Conservation (phyloP, 2,113 vertebrate species). For the Neolamprologus falcicula region DNA sequence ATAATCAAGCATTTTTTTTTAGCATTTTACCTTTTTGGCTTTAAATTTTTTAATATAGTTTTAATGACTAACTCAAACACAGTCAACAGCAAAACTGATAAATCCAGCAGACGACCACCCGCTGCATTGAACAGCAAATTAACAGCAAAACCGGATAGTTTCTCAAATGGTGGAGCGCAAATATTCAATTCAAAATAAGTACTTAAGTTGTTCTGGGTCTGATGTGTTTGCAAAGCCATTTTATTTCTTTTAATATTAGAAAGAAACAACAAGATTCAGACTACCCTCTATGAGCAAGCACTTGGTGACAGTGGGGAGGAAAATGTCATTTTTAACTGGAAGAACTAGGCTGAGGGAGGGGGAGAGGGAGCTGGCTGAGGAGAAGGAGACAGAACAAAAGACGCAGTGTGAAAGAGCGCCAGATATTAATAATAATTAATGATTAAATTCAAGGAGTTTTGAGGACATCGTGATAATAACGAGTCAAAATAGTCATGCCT, state of each 20-base stretch:
- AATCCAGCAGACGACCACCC: neutral
- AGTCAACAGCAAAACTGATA: neutral
- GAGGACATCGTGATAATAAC: neutral
- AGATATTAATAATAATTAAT: neutral
- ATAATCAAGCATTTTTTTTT: neutral
- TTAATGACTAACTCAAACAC: neutral
- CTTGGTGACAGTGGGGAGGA: neutral
- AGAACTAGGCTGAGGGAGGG: neutral
- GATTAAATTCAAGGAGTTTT: neutral
- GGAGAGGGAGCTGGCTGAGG: neutral
- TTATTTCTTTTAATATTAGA: neutral
- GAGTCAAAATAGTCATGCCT: neutral
- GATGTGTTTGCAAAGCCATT: neutral
- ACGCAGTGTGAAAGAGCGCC: neutral
- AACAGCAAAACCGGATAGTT: neutral
- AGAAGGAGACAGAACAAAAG: neutral
- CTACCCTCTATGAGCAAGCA: neutral
- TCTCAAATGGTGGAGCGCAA: neutral
- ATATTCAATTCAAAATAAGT: neutral
- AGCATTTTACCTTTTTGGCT: neutral
- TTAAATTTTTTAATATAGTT: neutral
- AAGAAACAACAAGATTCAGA: neutral
- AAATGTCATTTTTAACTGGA: neutral
- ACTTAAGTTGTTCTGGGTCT: neutral
- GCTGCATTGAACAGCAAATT: neutral